phyloP scores from a whole-genome alignment of 2,888 invertebrate species.

The Ormyrus labotus region DNA sequence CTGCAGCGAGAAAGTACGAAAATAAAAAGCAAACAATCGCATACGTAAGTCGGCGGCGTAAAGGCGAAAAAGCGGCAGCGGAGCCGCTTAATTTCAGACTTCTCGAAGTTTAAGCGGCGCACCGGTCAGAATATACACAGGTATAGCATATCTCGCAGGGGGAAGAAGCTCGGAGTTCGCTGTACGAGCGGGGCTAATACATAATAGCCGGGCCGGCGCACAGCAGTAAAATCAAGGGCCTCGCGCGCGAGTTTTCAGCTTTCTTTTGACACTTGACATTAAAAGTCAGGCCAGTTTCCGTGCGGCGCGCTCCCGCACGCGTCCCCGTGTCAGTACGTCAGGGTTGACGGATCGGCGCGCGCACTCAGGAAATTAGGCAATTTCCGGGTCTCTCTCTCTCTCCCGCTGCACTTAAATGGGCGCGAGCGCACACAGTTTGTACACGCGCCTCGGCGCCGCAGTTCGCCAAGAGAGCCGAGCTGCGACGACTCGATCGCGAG shows the following conservation, averaged over 20 bases:
- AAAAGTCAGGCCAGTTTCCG: conserved; percentile 68
- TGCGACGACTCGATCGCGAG: not conserved
- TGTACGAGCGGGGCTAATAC: not conserved
- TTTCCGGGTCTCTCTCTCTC: conserved; percentile 68
- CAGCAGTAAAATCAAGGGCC: conserved; percentile 38
- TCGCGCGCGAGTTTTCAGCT: conserved; percentile 57
- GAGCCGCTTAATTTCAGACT: conserved; percentile 18
- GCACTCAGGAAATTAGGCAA: conserved; percentile 76
- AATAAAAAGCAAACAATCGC: conserved; percentile 18
- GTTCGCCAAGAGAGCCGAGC: not conserved
- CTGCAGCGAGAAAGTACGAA: not conserved
- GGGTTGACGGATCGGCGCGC: conserved; percentile 75
- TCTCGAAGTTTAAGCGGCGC: conserved; percentile 6
- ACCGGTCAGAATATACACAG: conserved; percentile 2
- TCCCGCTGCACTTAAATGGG: conserved; percentile 36
- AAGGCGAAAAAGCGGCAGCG: not conserved
- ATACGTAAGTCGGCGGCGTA: conserved; percentile 1
- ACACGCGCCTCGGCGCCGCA: not conserved
- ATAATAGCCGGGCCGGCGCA: conserved; percentile 24
- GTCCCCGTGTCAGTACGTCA: conserved; percentile 71
- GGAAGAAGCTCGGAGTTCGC: conserved; percentile 2
- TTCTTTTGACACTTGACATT: conserved; percentile 75
- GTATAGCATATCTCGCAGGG: not conserved
- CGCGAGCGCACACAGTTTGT: conserved; percentile 1
- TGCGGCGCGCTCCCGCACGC: conserved; percentile 53